These are phyloP conservation scores for Nemoura dubitans DNA, from an alignment of 2,888 invertebrate species.

Conservation along the genomic window DNA sequence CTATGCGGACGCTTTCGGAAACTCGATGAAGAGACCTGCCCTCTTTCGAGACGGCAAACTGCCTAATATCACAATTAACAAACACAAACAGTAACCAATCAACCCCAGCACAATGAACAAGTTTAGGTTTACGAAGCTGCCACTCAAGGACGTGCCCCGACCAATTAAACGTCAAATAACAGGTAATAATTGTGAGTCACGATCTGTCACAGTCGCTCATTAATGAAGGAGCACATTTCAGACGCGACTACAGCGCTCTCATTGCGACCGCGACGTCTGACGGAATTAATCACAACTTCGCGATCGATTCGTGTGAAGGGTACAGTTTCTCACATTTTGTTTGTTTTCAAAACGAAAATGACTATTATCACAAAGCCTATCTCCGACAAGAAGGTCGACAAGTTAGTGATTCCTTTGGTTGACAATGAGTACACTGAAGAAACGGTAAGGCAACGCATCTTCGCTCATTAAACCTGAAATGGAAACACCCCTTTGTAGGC, in stretches of 20 bases:
- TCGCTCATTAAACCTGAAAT: neutral
- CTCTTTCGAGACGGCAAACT: neutral
- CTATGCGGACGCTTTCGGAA: constrained; percentile 36
- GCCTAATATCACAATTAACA: neutral
- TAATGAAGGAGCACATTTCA: constrained; percentile 12
- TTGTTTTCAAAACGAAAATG: constrained; percentile 65
- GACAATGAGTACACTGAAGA: constrained; percentile 59
- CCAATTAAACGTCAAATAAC: neutral
- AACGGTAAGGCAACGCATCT: constrained; percentile 43
- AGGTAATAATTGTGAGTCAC: neutral
- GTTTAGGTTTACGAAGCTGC: neutral
- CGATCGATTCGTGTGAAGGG: constrained; percentile 10
- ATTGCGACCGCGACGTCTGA: neutral
- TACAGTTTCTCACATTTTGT: constrained; percentile 13
- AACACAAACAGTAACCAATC: neutral
- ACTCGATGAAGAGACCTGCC: neutral
- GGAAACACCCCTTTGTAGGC: constrained; percentile 38
- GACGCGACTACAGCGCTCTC: neutral
- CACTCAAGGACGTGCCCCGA: neutral
- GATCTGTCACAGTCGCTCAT: constrained; percentile 2
- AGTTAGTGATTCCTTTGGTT: constrained; percentile 72
- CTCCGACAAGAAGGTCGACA: constrained; percentile 75
- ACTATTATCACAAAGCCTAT: constrained; percentile 82
- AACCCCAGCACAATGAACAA: neutral
- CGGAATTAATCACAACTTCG: constrained; percentile 7